A percentile compares a stretch with the other conserved stretches of the same genome.
phyloP scores from a whole-genome alignment of 1,140 invertebrate genomes.

The Drosophila cardini region DNA sequence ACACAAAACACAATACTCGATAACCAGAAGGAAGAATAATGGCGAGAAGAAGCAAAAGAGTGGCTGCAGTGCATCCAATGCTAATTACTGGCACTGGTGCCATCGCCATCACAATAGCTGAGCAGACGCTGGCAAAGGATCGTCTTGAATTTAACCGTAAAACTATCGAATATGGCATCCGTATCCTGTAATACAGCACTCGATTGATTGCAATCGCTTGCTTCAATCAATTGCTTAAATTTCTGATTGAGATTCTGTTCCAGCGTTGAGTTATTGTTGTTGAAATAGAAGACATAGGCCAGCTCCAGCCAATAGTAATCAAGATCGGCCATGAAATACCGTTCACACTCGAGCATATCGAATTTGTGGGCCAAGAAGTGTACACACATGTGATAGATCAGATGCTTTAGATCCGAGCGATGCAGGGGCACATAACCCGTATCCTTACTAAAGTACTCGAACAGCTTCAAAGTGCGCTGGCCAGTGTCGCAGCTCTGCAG shows the following conservation, averaged over 20 bases:
- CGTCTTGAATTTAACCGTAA: constrained; percentile 83
- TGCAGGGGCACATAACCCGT: constrained; percentile 81
- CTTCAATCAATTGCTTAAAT: constrained; percentile 76
- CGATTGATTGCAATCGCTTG: constrained; percentile 56
- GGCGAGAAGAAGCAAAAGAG: constrained; percentile 52
- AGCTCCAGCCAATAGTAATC: constrained; percentile 83
- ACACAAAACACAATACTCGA: constrained; percentile 33
- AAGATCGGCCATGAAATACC: constrained; percentile 79
- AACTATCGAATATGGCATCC: constrained; percentile 81
- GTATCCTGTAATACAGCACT: constrained; percentile 64
- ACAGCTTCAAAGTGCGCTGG: constrained; percentile 74
- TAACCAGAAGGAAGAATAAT: constrained; percentile 41
- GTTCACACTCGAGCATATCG: constrained; percentile 77
- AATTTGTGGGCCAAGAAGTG: constrained; percentile 78
- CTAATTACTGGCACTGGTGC: constrained; percentile 59
- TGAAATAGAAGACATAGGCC: constrained; percentile 83
- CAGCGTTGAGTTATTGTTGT: constrained; percentile 81
- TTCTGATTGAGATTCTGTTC: constrained; percentile 83
- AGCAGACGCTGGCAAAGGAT: constrained; percentile 82
- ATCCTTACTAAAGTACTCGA: constrained; percentile 84
- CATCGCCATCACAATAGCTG: constrained; percentile 72
- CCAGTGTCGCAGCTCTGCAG: constrained; percentile 69
- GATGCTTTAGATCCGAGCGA: constrained; percentile 78
- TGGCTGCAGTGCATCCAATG: constrained; percentile 17
- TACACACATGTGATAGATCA: constrained; percentile 80